Evolutionary conservation across 1,140 invertebrate species (phyloP).

Genomic region (Nautilus pompilius): DNA sequence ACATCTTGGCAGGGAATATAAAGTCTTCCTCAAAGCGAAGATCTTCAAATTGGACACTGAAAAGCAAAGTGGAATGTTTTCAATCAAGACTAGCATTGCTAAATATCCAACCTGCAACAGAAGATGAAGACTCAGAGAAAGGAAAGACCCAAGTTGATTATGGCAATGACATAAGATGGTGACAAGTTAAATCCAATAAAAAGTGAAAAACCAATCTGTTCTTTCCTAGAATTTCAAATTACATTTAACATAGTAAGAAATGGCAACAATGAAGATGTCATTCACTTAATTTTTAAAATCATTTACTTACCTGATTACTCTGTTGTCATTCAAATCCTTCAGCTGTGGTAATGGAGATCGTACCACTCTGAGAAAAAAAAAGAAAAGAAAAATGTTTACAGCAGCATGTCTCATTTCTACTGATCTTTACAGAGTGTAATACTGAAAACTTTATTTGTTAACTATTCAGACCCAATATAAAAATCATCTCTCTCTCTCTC

Average conservation of each 20-base stretch:
- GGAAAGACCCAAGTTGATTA: background rate
- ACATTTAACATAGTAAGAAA: too few species aligned
- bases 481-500: background rate
- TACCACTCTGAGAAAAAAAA: conserved; percentile 27
- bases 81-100: background rate
- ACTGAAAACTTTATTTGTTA: too few species aligned
- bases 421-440: too few species aligned
- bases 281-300: too few species aligned
- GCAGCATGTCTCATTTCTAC: too few species aligned
- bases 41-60: conserved; percentile 76
- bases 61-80: conserved; percentile 46
- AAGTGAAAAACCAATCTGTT: background rate
- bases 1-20: conserved; percentile 72
- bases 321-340: conserved; percentile 35
- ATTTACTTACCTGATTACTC: conserved; percentile 35
- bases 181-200: background rate
- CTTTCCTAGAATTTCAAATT: background rate
- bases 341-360: conserved; percentile 36
- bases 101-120: background rate
- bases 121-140: background rate
- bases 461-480: background rate
- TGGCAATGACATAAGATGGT: conserved; percentile 1
- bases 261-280: too few species aligned
- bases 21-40: conserved; percentile 73
- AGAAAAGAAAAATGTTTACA: background rate